Conservation (phyloP, 1,140 invertebrate species). For the Heliconius himera region DNA sequence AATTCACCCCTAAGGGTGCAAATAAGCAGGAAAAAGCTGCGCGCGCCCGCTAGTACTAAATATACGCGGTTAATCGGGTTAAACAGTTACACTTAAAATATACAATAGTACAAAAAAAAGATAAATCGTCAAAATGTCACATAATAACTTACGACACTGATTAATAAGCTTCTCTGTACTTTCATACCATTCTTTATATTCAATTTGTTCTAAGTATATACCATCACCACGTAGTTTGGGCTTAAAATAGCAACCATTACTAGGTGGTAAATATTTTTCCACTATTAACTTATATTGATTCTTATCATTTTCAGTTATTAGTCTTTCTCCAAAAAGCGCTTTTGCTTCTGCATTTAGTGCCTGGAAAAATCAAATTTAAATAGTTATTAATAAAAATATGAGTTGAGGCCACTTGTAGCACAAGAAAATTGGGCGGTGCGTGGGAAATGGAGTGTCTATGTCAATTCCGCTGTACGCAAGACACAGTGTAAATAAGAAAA, state of each 20-base stretch:
- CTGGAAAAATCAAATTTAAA: conserved; percentile 75
- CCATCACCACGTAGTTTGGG: conserved; percentile 59
- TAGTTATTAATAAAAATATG: conserved; percentile 19
- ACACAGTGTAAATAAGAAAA: too few relatives aligned
- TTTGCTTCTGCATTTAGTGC: conserved; percentile 89
- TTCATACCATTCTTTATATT: conserved; percentile 82
- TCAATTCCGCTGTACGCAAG: too few relatives aligned
- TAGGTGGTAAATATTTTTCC: conserved; percentile 50
- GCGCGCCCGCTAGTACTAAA: too few relatives aligned
- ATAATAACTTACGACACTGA: conserved; percentile 83
- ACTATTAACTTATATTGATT: conserved; percentile 85
- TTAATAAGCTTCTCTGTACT: conserved; percentile 86
- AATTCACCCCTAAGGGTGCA: too few relatives aligned
- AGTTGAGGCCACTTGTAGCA: too few relatives aligned
- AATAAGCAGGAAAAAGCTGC: too few relatives aligned
- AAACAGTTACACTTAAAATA: too few relatives aligned
- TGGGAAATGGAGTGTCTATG: too few relatives aligned
- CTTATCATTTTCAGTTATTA: conserved; percentile 86
- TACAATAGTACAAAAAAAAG: too few relatives aligned
- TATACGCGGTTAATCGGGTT: too few relatives aligned
- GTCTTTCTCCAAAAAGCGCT: conserved; percentile 89
- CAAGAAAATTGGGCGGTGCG: too few relatives aligned
- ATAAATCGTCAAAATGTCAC: background rate
- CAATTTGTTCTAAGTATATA: conserved; percentile 64
- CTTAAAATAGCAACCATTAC: conserved; percentile 57